Base-by-base conservation (phyloP, 2,113 vertebrate genomes). In the Hippoglossus stenolepis region DNA sequence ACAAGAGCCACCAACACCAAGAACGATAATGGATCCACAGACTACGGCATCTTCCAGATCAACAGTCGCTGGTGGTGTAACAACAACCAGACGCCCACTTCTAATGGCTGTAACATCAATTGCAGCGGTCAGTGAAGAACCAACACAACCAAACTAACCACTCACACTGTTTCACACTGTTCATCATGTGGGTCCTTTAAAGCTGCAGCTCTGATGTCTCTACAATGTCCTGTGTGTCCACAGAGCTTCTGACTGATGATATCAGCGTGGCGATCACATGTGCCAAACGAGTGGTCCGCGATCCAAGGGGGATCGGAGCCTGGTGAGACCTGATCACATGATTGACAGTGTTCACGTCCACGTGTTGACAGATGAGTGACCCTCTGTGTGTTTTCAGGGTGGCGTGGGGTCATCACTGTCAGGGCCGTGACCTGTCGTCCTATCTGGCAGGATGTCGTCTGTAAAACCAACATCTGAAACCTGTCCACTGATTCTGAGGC, bases 21-120 rank as follows among this genome's bases (percentile, higher is more conserved):
- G 1, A 24, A 91, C 82, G 18, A 0, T 0, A 72, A 85, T 2
- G 21, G 73, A 18, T 87, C 86, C 40, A 90, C 77, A 0, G 88
- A 91, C 80, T 90, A 80, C 3, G 90, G 90, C 62, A 90, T 91
- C 73, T 90, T 91, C 60, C 90, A 91, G 83, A 91, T 91, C 70
- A 90, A 91, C 78, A 90, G 76, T 23, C 77, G 74, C 20, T 89
- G 24, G 20, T 91, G 89, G 89, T 91, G 89, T 60, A 0, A 60
- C 0, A 0, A 89, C 2, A 51, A 65, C 7, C 0, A 0, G 0
- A 23, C 10, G 1, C 1, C 0, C 0, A 5, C 51, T 0, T 0
- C 14, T 0, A 90, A 90, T 1, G 81, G 0, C 6, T 89, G 89
- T 47, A 0, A 31, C 17, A 80, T 83, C 43, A 0, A 0, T 0